phyloP scores from a whole-genome alignment of 2,888 invertebrate genomes.

The Tipula vernalis region DNA sequence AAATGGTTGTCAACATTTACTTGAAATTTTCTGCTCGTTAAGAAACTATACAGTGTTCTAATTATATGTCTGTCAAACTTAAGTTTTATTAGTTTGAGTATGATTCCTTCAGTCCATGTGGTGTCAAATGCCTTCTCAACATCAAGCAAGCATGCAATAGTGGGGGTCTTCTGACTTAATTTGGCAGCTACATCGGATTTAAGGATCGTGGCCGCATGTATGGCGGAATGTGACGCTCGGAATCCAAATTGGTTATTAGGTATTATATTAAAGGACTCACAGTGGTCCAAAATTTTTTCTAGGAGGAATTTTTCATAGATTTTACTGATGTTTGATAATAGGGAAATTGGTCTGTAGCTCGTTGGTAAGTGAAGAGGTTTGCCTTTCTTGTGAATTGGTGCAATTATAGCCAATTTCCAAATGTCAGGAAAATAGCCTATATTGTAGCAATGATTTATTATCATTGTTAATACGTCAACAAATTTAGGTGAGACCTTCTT shows the following conservation, averaged over 20 bases:
- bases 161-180: background rate
- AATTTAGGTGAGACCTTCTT: background rate
- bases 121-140: background rate
- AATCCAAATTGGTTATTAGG: no score
- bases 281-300: background rate
- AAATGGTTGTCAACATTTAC: background rate
- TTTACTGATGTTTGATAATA: no score
- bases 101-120: conserved; percentile 4
- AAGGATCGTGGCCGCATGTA: conserved; percentile 1
- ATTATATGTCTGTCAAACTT: background rate
- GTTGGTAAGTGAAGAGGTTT: no score
- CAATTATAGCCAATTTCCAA: background rate
- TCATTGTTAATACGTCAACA: background rate
- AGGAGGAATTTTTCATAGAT: no score
- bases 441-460: background rate
- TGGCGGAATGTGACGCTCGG: background rate
- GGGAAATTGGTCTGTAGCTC: no score
- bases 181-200: background rate
- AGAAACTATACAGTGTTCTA: background rate
- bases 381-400: no score
- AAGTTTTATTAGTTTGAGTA: background rate
- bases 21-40: background rate
- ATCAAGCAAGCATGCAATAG: conserved; percentile 6
- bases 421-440: background rate
- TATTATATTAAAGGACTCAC: background rate